These are phyloP conservation scores for Phymorhynchus buccinoides DNA, from an alignment of 1,140 invertebrate species.

Conservation along the genomic window DNA sequence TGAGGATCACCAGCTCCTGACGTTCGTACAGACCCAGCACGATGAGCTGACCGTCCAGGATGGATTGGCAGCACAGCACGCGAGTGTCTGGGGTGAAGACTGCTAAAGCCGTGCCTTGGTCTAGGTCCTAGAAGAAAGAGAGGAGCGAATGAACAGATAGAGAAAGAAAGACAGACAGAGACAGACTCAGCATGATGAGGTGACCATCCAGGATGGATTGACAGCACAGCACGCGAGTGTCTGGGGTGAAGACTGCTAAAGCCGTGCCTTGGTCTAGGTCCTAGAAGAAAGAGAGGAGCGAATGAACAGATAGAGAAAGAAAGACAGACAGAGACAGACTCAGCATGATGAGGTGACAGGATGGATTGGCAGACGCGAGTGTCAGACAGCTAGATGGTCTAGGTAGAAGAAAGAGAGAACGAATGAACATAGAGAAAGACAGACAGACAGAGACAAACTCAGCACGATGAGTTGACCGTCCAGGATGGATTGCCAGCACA, in stretches of 20 bases:
- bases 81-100: conserved; percentile 84
- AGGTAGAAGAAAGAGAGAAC: not conserved
- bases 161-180: no score
- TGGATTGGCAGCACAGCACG: conserved; percentile 84
- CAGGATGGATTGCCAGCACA: no score
- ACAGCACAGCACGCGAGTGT: no score
- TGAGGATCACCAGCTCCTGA: conserved; percentile 79
- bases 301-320: not conserved
- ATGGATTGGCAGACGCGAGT: no score
- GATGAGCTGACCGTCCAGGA: conserved; percentile 81
- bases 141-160: not conserved
- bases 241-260: conserved; percentile 85
- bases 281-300: no score
- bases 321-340: no score
- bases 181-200: not conserved
- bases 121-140: conserved; percentile 52
- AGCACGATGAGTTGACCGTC: no score
- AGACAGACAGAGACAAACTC: not conserved
- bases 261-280: conserved; percentile 77
- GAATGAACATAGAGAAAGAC: not conserved
- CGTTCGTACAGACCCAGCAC: conserved; percentile 78
- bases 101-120: conserved; percentile 80
- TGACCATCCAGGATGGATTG: no score
- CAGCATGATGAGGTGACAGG: no score
- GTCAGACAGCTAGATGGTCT: no score